Evolutionary conservation across 2,797 vertebrate genomes (phyloP), one percentile per base, ranked within the genome.

Genomic region (Tinamus major): DNA sequence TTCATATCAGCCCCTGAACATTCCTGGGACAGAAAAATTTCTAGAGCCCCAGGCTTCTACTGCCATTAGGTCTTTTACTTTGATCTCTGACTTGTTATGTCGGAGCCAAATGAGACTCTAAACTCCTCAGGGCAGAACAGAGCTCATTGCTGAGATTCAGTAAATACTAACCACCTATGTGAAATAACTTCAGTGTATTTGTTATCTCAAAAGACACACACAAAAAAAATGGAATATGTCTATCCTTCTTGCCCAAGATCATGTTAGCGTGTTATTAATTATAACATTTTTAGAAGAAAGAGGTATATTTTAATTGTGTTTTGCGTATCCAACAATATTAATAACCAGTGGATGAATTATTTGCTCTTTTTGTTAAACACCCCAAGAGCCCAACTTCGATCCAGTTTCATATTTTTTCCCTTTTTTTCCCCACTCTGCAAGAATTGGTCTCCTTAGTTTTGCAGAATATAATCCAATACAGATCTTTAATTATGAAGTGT

Each of bases 61-160:
- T 82, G 26, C 53, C 91, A 44, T 78, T 84, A 59, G 16, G 21
- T 37, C n/a, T 86, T 89, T 80, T 59, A 51, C 79, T 96, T 90
- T 86, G 31, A 86, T 94, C 44, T 90, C 63, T 37, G 69, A 74
- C 81, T 67, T 68, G 44, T 74, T 92, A 88, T 90, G 39, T 79
- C 78, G 86, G 68, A 92, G 19, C 20, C 11, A 33, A 67, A 1
- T 18, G 65, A 79, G 58, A 48, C 35, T 86, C 70, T 74, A 88
- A 56, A 64, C 48, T 82, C 35, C 51, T 81, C 31, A 70, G 58
- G 63, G 56, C 19, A 89, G 48, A 7, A 39, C 13, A 72, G 81
- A 94, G 69, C 4, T 77, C 19, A 53, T 19, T 41, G 19, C 0
- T 88, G 24, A 84, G 31, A 72, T 31, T 69, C 16, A 53, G 19